Conservation (phyloP, 2,113 vertebrate genomes). For the Sapayoa aenigma region DNA sequence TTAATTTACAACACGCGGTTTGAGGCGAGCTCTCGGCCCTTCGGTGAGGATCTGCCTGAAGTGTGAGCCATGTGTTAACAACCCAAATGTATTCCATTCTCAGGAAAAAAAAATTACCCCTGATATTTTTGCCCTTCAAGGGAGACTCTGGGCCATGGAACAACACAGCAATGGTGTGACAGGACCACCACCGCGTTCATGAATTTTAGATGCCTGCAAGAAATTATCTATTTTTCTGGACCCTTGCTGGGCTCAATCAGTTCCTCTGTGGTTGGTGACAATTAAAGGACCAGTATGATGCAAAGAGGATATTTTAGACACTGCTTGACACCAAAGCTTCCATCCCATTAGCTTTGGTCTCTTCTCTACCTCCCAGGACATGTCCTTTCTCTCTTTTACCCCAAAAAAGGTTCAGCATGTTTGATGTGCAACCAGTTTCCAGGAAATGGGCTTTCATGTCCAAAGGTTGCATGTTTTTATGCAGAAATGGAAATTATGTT, state of each 20-base stretch:
- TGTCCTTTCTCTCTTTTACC: background rate
- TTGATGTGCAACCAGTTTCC: background rate
- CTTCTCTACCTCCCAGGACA: background rate
- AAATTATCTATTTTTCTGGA: conserved; percentile 73
- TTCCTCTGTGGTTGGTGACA: conserved; percentile 74
- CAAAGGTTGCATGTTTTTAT: background rate
- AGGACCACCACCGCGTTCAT: conserved; percentile 55
- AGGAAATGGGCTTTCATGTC: background rate
- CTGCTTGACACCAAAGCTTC: conserved; percentile 65
- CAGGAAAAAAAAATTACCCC: background rate
- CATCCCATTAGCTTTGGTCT: background rate
- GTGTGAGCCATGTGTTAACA: conserved; percentile 57
- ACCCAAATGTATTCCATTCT: conserved; percentile 60
- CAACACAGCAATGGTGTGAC: conserved; percentile 42
- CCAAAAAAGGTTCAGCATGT: background rate
- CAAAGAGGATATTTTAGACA: conserved; percentile 72
- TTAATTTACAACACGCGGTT: conserved; percentile 65
- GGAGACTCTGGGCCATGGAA: conserved; percentile 17
- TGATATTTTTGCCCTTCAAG: conserved; percentile 62
- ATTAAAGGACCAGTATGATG: conserved; percentile 75
- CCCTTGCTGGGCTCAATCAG: conserved; percentile 77
- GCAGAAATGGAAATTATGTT: background rate
- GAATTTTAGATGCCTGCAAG: conserved; percentile 66
- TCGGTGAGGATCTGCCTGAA: conserved; percentile 37
- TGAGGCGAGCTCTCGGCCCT: conserved; percentile 19